Evolutionary conservation across 2,113 vertebrate genomes (phyloP).

Genomic region (Prolemur simus): DNA sequence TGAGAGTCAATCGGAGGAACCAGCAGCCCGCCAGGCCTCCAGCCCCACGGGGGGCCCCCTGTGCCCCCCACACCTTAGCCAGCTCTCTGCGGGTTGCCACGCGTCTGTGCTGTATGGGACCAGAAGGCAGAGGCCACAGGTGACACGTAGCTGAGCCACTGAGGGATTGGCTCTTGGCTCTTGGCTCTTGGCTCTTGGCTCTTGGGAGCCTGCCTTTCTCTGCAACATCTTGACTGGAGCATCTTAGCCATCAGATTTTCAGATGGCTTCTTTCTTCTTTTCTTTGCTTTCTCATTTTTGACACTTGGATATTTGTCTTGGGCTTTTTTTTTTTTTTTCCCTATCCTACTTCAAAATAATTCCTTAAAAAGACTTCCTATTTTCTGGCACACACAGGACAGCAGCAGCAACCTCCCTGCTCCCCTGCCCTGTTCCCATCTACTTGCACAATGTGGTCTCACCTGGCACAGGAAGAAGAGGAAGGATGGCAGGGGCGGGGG

Average conservation of each 20-base stretch:
- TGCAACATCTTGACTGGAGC: neutral
- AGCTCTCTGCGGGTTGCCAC: no score
- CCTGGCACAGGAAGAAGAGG: neutral
- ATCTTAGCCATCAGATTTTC: neutral
- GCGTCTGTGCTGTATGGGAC: neutral
- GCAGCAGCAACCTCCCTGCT: neutral
- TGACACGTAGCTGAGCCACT: neutral
- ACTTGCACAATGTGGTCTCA: no score
- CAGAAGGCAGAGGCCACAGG: neutral
- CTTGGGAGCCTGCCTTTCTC: neutral
- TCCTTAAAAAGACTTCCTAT: neutral
- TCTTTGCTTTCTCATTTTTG: neutral
- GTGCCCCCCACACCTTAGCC: neutral
- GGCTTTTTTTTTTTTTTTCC: neutral
- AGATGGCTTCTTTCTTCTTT: neutral
- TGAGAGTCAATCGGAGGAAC: neutral
- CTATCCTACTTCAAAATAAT: neutral
- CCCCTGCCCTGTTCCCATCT: no score
- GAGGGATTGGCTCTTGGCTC: no score
- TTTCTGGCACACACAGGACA: neutral
- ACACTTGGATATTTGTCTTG: neutral
- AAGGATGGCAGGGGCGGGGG: neutral
- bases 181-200: no score
- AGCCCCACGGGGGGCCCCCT: rapidly evolving
- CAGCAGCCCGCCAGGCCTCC: neutral